A percentile compares a stretch with the other conserved stretches of the same genome.
phyloP scores from a whole-genome alignment of 2,113 vertebrate genomes.

The Furnarius figulus region DNA sequence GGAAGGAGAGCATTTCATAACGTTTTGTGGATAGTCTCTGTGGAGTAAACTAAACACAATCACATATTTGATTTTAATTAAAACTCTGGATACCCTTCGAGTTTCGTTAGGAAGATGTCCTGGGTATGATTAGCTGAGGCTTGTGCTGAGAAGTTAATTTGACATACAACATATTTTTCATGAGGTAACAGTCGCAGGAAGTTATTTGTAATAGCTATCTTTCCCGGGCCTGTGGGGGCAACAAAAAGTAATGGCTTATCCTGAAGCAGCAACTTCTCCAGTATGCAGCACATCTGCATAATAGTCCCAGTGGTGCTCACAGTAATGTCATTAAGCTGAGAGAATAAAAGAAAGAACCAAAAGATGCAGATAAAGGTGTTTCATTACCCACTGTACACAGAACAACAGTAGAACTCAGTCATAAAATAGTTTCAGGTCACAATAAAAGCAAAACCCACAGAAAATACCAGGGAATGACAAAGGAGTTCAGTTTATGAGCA shows the following conservation, averaged over 20 bases:
- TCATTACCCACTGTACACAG: conserved; percentile 65
- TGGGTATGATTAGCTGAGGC: conserved; percentile 77
- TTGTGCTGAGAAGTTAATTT: conserved; percentile 78
- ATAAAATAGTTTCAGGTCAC: conserved; percentile 54
- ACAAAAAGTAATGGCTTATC: conserved; percentile 82
- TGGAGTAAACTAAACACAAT: conserved; percentile 73
- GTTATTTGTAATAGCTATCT: conserved; percentile 74
- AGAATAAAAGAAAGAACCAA: conserved; percentile 67
- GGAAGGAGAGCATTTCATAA: conserved; percentile 62
- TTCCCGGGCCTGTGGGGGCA: conserved; percentile 74
- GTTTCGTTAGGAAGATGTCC: conserved; percentile 76
- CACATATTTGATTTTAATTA: conserved; percentile 84
- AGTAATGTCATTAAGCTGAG: conserved; percentile 77
- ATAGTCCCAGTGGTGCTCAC: conserved; percentile 70
- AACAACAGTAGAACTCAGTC: conserved; percentile 63
- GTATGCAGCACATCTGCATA: conserved; percentile 77
- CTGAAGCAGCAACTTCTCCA: conserved; percentile 77
- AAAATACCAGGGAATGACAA: conserved; percentile 43
- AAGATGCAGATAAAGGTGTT: conserved; percentile 76
- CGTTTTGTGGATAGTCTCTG: conserved; percentile 73
- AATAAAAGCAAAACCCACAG: conserved; percentile 43
- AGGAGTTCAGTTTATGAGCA: conserved; percentile 28
- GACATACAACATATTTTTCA: conserved; percentile 82
- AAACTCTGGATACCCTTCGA: conserved; percentile 80
- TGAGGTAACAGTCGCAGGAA: conserved; percentile 80